These are phyloP conservation scores for Moxostoma hubbsi DNA, from an alignment of 2,797 vertebrate genomes.

Conservation along the genomic window DNA sequence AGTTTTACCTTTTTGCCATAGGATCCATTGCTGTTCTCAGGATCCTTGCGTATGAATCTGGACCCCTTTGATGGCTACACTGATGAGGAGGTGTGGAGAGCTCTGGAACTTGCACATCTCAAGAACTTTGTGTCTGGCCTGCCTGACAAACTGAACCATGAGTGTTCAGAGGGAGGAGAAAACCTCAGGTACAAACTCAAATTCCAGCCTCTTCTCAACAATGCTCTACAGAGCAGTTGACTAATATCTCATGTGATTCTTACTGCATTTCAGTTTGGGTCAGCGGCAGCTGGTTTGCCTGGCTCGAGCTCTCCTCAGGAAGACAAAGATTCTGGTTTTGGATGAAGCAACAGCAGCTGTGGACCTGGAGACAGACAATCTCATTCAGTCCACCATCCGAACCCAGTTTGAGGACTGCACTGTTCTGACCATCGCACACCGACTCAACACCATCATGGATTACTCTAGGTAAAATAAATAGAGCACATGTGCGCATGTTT, in stretches of 20 bases:
- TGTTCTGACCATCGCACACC: conserved; percentile 93
- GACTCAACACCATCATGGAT: conserved; percentile 96
- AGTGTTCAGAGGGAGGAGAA: conserved; percentile 93
- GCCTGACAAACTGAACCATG: conserved; percentile 86
- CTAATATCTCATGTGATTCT: not conserved
- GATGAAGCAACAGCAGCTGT: conserved; percentile 97
- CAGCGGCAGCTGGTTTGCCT: conserved; percentile 94
- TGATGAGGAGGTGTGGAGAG: conserved; percentile 89
- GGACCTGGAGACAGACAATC: conserved; percentile 91
- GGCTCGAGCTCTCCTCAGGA: conserved; percentile 92
- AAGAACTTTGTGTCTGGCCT: conserved; percentile 89
- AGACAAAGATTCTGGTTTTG: conserved; percentile 91
- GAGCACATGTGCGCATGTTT: not conserved
- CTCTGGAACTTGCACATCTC: conserved; percentile 91
- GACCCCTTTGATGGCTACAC: conserved; percentile 90
- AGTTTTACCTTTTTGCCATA: conserved; percentile 54
- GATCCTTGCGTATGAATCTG: conserved; percentile 94
- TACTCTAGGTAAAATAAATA: conserved; percentile 81
- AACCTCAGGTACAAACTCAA: conserved; percentile 86
- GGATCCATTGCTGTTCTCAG: conserved; percentile 96
- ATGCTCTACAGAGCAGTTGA: not conserved
- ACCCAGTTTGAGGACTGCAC: conserved; percentile 91
- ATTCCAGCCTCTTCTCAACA: not conserved
- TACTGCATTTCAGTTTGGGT: conserved; percentile 78
- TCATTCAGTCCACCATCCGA: conserved; percentile 93